phyloP scores from a whole-genome alignment of 1,140 invertebrate genomes.

The Chionoecetes opilio region DNA sequence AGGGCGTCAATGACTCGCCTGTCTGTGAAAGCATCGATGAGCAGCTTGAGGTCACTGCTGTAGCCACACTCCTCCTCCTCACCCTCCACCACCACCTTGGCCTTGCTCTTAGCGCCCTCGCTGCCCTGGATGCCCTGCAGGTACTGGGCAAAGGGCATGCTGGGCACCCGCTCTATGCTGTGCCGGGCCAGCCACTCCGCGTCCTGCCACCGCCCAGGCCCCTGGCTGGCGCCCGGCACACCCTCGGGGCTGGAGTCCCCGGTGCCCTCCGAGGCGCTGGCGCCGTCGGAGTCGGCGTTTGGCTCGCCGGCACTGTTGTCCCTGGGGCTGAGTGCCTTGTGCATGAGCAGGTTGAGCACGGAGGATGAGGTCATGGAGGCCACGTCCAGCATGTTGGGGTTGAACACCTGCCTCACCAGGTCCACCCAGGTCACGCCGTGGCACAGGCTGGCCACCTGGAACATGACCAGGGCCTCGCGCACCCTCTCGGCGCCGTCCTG shows the following conservation, averaged over 20 bases:
- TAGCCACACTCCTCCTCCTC: too few relatives aligned
- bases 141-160: slow-evolving; percentile 20
- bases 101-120: not conserved
- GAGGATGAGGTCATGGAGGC: slow-evolving; percentile 66
- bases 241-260: too few relatives aligned
- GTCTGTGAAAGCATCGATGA: slow-evolving; percentile 74
- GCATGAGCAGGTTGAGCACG: slow-evolving; percentile 41
- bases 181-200: slow-evolving; percentile 28
- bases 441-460: slow-evolving; percentile 73
- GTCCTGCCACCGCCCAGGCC: not conserved
- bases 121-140: not conserved
- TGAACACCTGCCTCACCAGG: slow-evolving; percentile 62
- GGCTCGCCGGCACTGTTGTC: not conserved
- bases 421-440: slow-evolving; percentile 54
- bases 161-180: slow-evolving; percentile 12
- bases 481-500: slow-evolving; percentile 81
- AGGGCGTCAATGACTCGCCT: slow-evolving; percentile 65
- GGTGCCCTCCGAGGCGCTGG: too few relatives aligned
- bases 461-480: slow-evolving; percentile 82
- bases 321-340: not conserved
- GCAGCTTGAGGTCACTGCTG: slow-evolving; percentile 55
- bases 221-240: not conserved
- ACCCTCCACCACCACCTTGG: too few relatives aligned
- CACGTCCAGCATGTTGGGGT: slow-evolving; percentile 77
- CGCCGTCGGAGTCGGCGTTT: not conserved